phyloP scores from a whole-genome alignment of 2,113 vertebrate species.

The Phyllostomus discolor region DNA sequence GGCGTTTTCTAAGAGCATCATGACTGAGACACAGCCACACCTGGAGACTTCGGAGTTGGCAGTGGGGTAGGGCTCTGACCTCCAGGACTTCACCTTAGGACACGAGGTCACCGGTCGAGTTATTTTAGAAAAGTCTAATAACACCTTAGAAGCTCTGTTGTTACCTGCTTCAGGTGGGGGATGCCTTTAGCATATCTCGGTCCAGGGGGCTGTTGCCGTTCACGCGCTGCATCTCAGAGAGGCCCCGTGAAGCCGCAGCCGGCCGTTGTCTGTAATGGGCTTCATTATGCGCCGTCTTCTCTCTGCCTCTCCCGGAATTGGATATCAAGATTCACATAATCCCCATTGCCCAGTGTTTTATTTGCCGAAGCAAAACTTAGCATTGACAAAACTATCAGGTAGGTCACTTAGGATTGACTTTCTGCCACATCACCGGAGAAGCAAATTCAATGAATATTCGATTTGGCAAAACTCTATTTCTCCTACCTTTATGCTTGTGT shows the following conservation, averaged over 20 bases:
- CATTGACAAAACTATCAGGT: conserved; percentile 8
- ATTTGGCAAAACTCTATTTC: conserved; percentile 1
- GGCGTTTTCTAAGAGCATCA: not conserved
- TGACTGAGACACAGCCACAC: not conserved
- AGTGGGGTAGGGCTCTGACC: not conserved
- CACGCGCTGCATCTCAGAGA: not conserved
- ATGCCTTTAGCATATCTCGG: not conserved
- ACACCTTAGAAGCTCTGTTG: not conserved
- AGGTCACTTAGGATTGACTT: conserved; percentile 41
- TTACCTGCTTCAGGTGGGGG: not conserved
- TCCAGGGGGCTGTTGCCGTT: not conserved
- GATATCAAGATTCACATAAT: not conserved
- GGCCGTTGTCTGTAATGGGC: not conserved
- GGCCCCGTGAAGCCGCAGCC: accelerated
- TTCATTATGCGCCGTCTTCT: not conserved
- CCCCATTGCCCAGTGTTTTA: not conserved
- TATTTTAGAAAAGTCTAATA: not conserved
- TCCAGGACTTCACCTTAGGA: not conserved
- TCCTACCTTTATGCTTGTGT: not conserved
- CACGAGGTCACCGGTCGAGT: not conserved
- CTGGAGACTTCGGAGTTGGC: not conserved
- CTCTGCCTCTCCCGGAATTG: not conserved
- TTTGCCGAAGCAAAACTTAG: conserved; percentile 43
- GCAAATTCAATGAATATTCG: not conserved
- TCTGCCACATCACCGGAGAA: not conserved